Conservation (phyloP, 2,113 vertebrate species). For the Upupa epops region DNA sequence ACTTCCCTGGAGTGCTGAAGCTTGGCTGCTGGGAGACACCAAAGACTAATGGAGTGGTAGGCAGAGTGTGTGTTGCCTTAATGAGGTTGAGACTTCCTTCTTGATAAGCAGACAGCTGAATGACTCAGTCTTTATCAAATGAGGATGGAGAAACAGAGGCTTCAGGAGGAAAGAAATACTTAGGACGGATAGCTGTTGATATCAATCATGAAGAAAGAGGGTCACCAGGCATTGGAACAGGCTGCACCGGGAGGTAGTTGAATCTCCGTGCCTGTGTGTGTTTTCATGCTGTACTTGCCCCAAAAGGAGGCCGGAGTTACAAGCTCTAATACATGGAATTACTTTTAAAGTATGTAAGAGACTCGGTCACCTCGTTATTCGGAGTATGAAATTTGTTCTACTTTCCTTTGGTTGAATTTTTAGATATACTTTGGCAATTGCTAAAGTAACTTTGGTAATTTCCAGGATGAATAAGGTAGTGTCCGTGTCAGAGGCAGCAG, state of each 20-base stretch:
- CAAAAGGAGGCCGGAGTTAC: not conserved
- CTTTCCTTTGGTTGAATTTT: not conserved
- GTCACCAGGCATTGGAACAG: too few relatives aligned
- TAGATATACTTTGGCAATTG: not conserved
- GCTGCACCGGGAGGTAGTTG: too few relatives aligned
- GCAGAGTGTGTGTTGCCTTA: not conserved
- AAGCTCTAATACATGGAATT: not conserved
- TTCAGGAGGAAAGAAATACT: not conserved
- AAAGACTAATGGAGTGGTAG: not conserved
- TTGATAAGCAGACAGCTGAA: not conserved
- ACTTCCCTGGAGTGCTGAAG: not conserved
- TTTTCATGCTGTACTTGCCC: too few relatives aligned
- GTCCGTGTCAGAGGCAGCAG: not conserved
- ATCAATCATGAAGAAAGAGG: not conserved
- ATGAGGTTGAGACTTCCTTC: not conserved
- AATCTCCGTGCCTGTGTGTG: too few relatives aligned
- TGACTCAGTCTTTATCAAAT: not conserved
- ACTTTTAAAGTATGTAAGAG: not conserved
- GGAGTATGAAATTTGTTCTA: not conserved
- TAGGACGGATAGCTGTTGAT: not conserved
- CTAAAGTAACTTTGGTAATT: not conserved
- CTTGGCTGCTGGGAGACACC: not conserved
- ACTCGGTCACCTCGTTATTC: not conserved
- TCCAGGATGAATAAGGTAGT: not conserved
- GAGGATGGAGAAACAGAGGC: not conserved